Base-by-base conservation (phyloP, 1,140 invertebrate genomes). In the Venturia canescens region DNA sequence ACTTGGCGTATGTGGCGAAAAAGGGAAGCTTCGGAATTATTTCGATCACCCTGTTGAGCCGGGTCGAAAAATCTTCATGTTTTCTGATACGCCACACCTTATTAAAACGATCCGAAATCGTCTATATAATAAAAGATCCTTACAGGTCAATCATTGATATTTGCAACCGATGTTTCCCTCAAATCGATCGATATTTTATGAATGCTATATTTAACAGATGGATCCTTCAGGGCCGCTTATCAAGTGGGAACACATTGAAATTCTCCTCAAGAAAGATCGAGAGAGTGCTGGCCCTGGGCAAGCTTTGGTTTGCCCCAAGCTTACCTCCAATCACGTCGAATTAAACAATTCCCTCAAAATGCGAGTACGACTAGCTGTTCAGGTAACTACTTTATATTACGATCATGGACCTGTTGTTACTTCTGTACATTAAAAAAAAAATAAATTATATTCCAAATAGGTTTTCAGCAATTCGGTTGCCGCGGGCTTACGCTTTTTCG, bases 21-120 rank as follows among this genome's bases (percentile, higher is more conserved):
- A 63, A 29, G 26, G 50, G 3, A 29, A 75, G 11, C 34, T 50
- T 6, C 23, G 53, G 18, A 53, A 21, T 29, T 82, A n/a, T n/a
- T 80, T 82, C 29, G 48, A 21, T 1, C 78, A 82, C 27, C 78
- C 81, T 26, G 23, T 44, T 7, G 71, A 26, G 23, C 48, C 34
- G 2, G 48, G 48, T 6, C 72, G 79, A 34, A 75, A 78, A 77
- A 34, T 83, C 29, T 83, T 80, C 48, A 79, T 74, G 1, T 83
- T 80, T 44, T 80, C 79, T 26, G 71, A 80, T 50, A 74, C 79
- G 3, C 81, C 77, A 1, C 79, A 83, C 44, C 31, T 83, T 0
- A 80, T 86, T 1, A 84, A 86, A 38, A 83, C 76, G 15, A 82
- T 86, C 5, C 66, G 79, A n/a, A 85, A 83, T 75, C 67, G 83